Evolutionary conservation across 2,113 vertebrate genomes (phyloP).

Genomic region (Chlamydotis undulata): DNA sequence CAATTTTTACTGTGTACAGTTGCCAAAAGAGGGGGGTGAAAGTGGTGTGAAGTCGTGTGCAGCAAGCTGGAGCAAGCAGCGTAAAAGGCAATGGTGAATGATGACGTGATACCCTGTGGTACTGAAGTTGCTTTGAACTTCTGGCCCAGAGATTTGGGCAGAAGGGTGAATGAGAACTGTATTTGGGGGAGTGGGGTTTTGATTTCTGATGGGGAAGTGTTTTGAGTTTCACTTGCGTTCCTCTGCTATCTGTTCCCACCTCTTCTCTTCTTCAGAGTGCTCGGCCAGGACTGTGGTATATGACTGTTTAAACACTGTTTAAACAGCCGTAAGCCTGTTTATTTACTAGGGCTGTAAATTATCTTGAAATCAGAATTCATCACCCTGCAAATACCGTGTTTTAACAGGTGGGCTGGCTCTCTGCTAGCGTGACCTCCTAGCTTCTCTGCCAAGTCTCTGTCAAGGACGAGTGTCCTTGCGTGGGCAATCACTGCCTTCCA

Average conservation of each 20-base stretch:
- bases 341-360: background rate
- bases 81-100: background rate
- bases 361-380: background rate
- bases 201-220: background rate
- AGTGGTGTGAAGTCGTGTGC: accelerated
- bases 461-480: background rate
- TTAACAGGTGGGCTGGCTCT: background rate
- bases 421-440: background rate
- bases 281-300: background rate
- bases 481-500: background rate
- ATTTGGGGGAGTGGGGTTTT: background rate
- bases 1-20: accelerated
- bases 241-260: background rate
- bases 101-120: accelerated
- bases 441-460: background rate
- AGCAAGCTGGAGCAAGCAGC: accelerated
- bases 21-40: background rate
- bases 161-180: background rate
- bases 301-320: background rate
- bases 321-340: background rate
- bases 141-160: accelerated
- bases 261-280: background rate
- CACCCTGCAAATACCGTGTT: background rate
- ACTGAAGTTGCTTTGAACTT: background rate
- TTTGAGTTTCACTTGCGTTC: background rate